These are phyloP conservation scores for Gari tellinella DNA, from an alignment of 2,888 invertebrate genomes.

Conservation along the genomic window DNA sequence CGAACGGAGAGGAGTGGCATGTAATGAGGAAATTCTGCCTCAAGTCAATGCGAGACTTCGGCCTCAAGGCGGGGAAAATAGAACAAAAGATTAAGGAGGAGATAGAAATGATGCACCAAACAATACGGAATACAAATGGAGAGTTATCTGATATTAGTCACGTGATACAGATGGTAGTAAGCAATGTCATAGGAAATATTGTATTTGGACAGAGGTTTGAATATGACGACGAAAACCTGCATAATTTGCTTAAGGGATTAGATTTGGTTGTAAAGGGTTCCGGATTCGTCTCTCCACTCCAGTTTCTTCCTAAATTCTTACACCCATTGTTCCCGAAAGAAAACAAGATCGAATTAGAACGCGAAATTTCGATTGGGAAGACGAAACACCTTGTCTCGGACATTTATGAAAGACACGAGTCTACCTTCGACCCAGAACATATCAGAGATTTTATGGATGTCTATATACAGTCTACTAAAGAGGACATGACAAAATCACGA, in stretches of 20 bases:
- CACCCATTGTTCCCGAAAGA: background rate
- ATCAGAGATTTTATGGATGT: slow-evolving; percentile 69
- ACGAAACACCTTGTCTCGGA: background rate
- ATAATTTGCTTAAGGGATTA: slow-evolving; percentile 25
- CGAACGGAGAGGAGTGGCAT: slow-evolving; percentile 3
- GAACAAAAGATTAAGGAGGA: background rate
- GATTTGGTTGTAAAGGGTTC: slow-evolving; percentile 25
- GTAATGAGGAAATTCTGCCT: background rate
- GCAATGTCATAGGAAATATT: slow-evolving; percentile 64
- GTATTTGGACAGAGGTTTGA: slow-evolving; percentile 63
- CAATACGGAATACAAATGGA: background rate
- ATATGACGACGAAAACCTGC: slow-evolving; percentile 46
- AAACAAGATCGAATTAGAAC: background rate
- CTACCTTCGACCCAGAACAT: slow-evolving; percentile 60
- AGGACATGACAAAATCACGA: background rate
- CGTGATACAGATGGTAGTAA: background rate
- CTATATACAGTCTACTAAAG: slow-evolving; percentile 47
- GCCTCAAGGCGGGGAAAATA: background rate
- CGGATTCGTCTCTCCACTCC: slow-evolving; percentile 21
- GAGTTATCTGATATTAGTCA: background rate
- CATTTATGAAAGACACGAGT: slow-evolving; percentile 57
- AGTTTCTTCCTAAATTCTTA: slow-evolving; percentile 50
- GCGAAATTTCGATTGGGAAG: background rate
- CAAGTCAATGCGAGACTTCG: background rate
- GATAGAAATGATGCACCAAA: background rate